A percentile compares a stretch with the other conserved stretches of the same genome.
Conservation (phyloP, 2,797 vertebrate species). For the Alca torda region DNA sequence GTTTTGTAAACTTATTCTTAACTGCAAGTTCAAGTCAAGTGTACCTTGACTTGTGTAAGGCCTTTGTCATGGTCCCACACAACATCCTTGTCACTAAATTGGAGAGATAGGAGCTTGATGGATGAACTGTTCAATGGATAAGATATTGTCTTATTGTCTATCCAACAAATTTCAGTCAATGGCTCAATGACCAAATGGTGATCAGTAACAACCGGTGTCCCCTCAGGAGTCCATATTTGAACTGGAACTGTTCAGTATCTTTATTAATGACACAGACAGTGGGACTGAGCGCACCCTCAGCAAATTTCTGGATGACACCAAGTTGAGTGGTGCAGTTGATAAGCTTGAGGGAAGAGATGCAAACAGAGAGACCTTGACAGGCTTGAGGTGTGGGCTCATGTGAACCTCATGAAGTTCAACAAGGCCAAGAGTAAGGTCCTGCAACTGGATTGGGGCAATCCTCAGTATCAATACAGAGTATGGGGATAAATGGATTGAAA, state of each 20-base stretch:
- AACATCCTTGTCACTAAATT: neutral
- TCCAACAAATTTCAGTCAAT: neutral
- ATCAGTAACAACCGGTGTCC: neutral
- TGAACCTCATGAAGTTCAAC: neutral
- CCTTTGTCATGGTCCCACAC: neutral
- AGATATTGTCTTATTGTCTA: neutral
- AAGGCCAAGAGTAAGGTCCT: neutral
- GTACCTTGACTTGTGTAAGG: neutral
- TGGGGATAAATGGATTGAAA: neutral
- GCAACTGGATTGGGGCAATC: neutral
- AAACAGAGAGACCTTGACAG: neutral
- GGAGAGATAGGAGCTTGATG: neutral
- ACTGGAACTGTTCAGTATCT: neutral
- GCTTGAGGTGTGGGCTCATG: neutral
- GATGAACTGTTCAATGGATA: neutral
- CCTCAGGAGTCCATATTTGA: fast-evolving
- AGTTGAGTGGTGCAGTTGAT: neutral
- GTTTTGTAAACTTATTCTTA: neutral
- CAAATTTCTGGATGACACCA: neutral
- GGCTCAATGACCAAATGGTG: neutral
- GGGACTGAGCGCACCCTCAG: neutral
- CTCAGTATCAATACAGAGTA: neutral
- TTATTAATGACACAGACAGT: neutral
- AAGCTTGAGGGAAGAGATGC: neutral
- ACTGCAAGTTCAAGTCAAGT: neutral